Percentiles rank a stretch among this genome's conserved stretches.
These are phyloP conservation scores for Prolemur simus DNA, from an alignment of 2,113 vertebrate genomes.

Conservation along the genomic window DNA sequence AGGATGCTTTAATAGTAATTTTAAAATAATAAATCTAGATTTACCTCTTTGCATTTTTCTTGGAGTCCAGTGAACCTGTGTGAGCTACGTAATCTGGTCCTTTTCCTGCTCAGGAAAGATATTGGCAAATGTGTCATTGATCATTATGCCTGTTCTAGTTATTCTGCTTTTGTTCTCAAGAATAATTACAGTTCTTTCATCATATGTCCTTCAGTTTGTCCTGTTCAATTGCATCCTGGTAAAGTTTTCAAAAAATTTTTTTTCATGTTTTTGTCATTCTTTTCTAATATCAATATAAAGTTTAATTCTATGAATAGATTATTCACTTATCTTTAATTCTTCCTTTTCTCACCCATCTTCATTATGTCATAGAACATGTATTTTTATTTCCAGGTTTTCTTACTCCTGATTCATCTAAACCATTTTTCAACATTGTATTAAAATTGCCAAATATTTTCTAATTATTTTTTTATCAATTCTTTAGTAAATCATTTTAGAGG, in stretches of 20 bases:
- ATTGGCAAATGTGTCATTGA: background rate
- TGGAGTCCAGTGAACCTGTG: background rate
- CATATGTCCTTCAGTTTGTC: background rate
- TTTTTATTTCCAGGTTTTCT: background rate
- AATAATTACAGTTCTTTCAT: background rate
- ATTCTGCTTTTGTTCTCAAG: background rate
- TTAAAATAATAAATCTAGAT: background rate
- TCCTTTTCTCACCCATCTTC: background rate
- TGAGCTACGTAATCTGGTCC: background rate
- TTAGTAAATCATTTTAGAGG: background rate
- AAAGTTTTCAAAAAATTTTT: background rate
- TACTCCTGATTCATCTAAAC: background rate
- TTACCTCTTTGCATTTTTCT: background rate
- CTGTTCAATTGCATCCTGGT: background rate
- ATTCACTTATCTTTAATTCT: background rate
- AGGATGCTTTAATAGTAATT: background rate
- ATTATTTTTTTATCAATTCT: background rate
- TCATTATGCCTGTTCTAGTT: background rate
- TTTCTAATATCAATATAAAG: background rate
- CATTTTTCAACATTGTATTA: background rate
- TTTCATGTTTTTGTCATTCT: background rate
- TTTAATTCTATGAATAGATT: background rate
- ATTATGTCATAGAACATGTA: background rate
- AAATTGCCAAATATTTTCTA: background rate
- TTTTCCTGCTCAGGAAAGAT: background rate